Evolutionary conservation across 2,797 vertebrate species (phyloP), one percentile per base, ranked within the genome.

Genomic region (Lepidocolaptes lacrymiger): DNA sequence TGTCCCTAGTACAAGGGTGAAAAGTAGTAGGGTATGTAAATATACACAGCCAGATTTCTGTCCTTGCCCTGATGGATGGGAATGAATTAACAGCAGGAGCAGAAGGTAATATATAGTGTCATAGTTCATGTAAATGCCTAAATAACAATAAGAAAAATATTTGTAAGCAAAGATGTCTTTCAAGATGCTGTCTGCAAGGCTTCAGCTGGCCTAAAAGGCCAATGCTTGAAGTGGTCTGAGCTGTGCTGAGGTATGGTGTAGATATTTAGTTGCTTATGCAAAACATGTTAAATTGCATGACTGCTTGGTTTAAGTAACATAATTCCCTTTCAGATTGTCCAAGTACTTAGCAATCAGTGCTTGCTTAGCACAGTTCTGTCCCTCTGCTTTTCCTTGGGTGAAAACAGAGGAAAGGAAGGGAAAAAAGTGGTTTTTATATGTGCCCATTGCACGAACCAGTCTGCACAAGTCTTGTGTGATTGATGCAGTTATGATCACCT

Each of bases 141-240:
- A 88, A 76, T 67, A 86, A 34, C 21, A 62, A 15, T 16, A 89
- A 44, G 44, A 88, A 93, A 76, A 55, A 48, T 6, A 39, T 62
- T 36, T 85, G 22, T 79, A n/a, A 79, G 52, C 20, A 58, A 73
- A 83, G 4, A 5, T 77, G 10, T 72, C 44, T 88, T 76, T 85
- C 39, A 71, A 83, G 37, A 28, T 85, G 26, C 66, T 81, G 37
- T 41, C 58, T 11, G 26, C 34, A 58, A 85, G 44, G 14, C 28
- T 78, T 80, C 36, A 36, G 37, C n/a, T 91, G 74, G 73, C 63
- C 71, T 37, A 19, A 63, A 87, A 74, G 13, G 19, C n/a, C 72
- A 54, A 85, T 93, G 28, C 32, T 69, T 87, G 91, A 79, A 91
- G 78, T 36, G 80, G 27, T 71, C 68, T 92, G 93, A 94, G 44